These are phyloP conservation scores for Distichodus sexfasciatus DNA, from an alignment of 2,797 vertebrate species.

Conservation along the genomic window DNA sequence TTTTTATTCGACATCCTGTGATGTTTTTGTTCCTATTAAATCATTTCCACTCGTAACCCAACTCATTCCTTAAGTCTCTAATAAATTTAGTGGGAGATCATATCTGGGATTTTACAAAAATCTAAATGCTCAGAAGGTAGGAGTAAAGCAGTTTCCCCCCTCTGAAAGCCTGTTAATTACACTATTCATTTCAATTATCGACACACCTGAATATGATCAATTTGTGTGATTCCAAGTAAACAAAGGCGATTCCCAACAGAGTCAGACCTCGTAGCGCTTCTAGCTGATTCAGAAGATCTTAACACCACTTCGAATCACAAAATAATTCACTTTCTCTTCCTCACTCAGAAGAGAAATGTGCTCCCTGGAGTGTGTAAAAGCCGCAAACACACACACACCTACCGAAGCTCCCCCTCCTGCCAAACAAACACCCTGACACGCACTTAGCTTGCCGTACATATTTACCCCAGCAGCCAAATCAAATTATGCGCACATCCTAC, in stretches of 20 bases:
- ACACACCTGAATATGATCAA: background rate
- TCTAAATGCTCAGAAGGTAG: too few species aligned
- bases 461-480: constrained; percentile 29
- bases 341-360: constrained; percentile 10
- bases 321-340: constrained; percentile 8
- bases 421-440: constrained; percentile 21
- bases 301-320: background rate
- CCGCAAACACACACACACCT: background rate
- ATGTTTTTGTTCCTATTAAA: too few species aligned
- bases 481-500: constrained; percentile 29
- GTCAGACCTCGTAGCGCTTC: background rate
- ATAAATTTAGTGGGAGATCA: too few species aligned
- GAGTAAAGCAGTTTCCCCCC: too few species aligned
- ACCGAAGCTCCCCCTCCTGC: constrained; percentile 2
- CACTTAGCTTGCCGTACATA: constrained; percentile 23
- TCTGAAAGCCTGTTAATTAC: too few species aligned
- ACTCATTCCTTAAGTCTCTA: too few species aligned
- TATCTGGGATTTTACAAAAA: too few species aligned
- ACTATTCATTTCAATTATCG: too few species aligned
- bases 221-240: background rate
- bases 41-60: too few species aligned
- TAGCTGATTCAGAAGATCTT: background rate
- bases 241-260: too few species aligned
- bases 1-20: too few species aligned
- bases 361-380: constrained; percentile 7